phyloP scores from a whole-genome alignment of 2,888 invertebrate genomes.

The Drosophila falleni region DNA sequence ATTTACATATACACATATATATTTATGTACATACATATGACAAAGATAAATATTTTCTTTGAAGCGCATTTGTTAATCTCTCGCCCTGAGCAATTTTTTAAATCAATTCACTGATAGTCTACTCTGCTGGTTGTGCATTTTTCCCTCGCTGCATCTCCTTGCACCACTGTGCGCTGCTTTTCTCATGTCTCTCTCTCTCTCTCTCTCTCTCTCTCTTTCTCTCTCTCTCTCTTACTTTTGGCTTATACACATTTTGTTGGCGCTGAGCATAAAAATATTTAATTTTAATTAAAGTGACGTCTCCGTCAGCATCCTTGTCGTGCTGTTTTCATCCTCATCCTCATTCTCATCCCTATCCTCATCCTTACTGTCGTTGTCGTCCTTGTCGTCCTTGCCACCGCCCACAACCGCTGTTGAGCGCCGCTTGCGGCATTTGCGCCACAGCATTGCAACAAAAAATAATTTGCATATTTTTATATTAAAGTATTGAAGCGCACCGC shows the following conservation, averaged over 20 bases:
- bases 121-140: background rate
- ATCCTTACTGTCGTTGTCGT: constrained; percentile 10
- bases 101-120: constrained; percentile 55
- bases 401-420: constrained; percentile 21
- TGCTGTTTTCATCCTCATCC: background rate
- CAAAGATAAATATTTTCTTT: constrained; percentile 49
- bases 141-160: background rate
- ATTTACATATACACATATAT: background rate
- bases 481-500: constrained; percentile 66
- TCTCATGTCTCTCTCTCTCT: background rate
- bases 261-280: constrained; percentile 62
- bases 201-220: background rate
- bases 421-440: constrained; percentile 40
- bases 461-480: constrained; percentile 72
- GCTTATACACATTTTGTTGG: constrained; percentile 34
- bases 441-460: constrained; percentile 50
- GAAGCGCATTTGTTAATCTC: constrained; percentile 29
- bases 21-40: constrained; percentile 7
- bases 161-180: background rate
- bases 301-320: constrained; percentile 23
- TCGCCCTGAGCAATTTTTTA: constrained; percentile 45
- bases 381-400: constrained; percentile 6
- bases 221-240: background rate
- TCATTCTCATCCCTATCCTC: background rate
- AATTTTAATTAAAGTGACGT: constrained; percentile 70